These are phyloP conservation scores for Ammospiza maritima DNA, from an alignment of 2,797 vertebrate genomes.

Conservation along the genomic window DNA sequence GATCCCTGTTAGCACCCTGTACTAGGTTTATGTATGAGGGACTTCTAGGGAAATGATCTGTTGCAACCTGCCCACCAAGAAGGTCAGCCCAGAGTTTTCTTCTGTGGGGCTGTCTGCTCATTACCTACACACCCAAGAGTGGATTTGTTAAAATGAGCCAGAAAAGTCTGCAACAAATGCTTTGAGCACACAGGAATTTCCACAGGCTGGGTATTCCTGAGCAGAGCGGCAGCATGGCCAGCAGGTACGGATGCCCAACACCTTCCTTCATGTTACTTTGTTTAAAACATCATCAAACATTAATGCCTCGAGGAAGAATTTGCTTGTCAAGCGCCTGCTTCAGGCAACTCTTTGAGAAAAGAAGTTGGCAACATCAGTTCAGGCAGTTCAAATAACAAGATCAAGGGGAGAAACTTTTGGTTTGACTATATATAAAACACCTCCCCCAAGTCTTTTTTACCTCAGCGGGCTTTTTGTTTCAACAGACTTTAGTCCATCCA, in stretches of 20 bases:
- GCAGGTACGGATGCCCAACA: background rate
- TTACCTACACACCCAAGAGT: background rate
- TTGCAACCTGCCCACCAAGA: background rate
- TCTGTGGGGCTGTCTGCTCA: background rate
- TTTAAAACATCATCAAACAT: background rate
- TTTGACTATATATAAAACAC: background rate
- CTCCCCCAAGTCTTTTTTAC: background rate
- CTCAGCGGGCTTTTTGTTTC: background rate
- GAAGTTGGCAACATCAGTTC: background rate
- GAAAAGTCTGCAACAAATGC: background rate
- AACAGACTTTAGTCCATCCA: background rate
- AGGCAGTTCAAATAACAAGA: background rate
- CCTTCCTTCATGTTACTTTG: background rate
- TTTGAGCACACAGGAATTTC: background rate
- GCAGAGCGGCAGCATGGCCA: background rate
- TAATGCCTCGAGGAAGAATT: background rate
- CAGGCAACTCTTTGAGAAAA: background rate
- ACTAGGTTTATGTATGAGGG: background rate
- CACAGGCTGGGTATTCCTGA: background rate
- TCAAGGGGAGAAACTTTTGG: background rate
- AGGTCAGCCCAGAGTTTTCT: background rate
- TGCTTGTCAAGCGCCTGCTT: background rate
- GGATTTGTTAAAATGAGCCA: background rate
- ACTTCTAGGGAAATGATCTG: background rate
- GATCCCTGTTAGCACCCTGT: background rate